A percentile compares a stretch with the other conserved stretches of the same genome.
phyloP scores from a whole-genome alignment of 2,797 vertebrate genomes.

The Mastacembelus armatus region DNA sequence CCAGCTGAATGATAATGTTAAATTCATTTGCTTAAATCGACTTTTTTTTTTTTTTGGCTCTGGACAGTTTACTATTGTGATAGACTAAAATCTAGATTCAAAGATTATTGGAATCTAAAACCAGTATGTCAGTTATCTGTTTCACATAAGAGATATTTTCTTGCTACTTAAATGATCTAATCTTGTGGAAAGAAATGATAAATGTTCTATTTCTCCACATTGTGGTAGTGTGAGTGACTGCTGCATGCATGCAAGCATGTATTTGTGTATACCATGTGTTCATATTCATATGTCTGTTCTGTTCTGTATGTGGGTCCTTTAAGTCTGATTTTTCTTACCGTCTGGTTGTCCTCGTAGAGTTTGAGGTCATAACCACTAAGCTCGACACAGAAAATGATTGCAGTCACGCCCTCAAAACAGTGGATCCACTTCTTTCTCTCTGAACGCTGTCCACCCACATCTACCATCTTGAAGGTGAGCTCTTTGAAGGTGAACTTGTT shows the following conservation, averaged over 20 bases:
- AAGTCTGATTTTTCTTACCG: slow-evolving; percentile 85
- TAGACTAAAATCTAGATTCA: no score
- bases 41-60: no score
- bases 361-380: slow-evolving; percentile 99
- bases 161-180: not conserved
- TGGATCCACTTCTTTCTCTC: slow-evolving; percentile 99
- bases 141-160: slow-evolving; percentile 1
- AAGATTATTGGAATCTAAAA: no score
- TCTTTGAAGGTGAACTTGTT: slow-evolving; percentile 99
- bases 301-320: not conserved
- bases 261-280: not conserved
- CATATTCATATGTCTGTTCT: not conserved
- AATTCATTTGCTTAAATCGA: no score
- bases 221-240: not conserved
- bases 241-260: not conserved
- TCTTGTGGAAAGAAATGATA: not conserved
- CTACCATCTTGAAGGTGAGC: slow-evolving; percentile 99
- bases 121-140: not conserved
- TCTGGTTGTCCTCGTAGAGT: slow-evolving; percentile 99
- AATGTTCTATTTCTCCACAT: not conserved
- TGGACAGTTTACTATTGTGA: no score
- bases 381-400: slow-evolving; percentile 99
- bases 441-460: slow-evolving; percentile 97
- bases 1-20: no score
- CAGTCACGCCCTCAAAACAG: slow-evolving; percentile 99